Percentiles rank a stretch among this genome's conserved stretches.
These are phyloP conservation scores for Leptinotarsa defecta DNA, from an alignment of 1,140 invertebrate genomes.

Conservation along the genomic window DNA sequence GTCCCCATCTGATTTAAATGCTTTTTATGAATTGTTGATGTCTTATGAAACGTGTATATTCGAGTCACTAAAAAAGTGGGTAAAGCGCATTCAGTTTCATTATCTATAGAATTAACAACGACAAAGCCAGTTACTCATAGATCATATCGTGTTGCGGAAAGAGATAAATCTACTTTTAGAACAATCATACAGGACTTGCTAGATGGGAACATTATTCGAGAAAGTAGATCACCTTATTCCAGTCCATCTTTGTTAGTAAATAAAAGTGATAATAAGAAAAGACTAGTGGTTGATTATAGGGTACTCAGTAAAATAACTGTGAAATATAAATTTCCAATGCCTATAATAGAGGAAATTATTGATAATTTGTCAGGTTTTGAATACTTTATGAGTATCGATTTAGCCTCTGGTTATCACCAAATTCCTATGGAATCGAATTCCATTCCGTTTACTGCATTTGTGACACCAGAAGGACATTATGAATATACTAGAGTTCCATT, in stretches of 20 bases:
- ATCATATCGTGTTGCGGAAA: not conserved
- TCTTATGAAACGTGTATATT: not conserved
- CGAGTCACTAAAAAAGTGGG: not conserved
- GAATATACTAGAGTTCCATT: slow-evolving; percentile 1
- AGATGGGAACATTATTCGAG: slow-evolving; percentile 14
- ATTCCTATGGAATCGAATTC: too few relatives aligned
- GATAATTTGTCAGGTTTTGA: slow-evolving; percentile 25
- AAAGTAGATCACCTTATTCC: slow-evolving; percentile 14
- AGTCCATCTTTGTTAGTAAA: slow-evolving; percentile 19
- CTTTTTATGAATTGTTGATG: too few relatives aligned
- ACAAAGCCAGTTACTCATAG: slow-evolving; percentile 9
- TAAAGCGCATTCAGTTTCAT: not conserved
- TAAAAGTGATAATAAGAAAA: slow-evolving; percentile 26
- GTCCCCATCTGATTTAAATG: too few relatives aligned
- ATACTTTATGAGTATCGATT: slow-evolving; percentile 17
- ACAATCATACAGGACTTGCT: slow-evolving; percentile 33
- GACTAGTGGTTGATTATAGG: slow-evolving; percentile 40
- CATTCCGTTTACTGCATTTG: too few relatives aligned
- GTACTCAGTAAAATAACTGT: slow-evolving; percentile 40
- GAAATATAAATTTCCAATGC: slow-evolving; percentile 36
- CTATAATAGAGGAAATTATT: slow-evolving; percentile 28
- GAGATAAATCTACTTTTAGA: not conserved
- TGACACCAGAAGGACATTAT: not conserved
- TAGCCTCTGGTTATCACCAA: too few relatives aligned
- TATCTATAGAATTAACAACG: slow-evolving; percentile 6